These are phyloP conservation scores for Zaprionus inermis DNA, from an alignment of 1,140 invertebrate species.

Conservation along the genomic window DNA sequence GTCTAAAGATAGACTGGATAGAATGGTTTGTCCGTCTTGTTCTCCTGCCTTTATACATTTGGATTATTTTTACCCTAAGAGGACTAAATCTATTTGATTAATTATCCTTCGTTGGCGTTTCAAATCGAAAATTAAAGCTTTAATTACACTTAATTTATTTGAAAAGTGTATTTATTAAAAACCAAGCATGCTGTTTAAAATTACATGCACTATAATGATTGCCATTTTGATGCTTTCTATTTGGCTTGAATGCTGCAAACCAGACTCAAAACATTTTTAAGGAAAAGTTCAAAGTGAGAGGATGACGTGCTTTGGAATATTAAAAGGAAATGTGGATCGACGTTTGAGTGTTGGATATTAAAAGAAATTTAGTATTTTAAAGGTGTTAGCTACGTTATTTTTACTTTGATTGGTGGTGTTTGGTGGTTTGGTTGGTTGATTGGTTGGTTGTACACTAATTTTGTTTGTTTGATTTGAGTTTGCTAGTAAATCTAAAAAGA, in stretches of 20 bases:
- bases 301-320: conserved; percentile 8
- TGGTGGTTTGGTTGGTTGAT: conserved; percentile 51
- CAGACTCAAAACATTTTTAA: conserved; percentile 10
- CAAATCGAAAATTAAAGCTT: neutral
- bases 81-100: too few species aligned
- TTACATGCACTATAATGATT: neutral
- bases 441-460: conserved; percentile 58
- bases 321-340: conserved; percentile 10
- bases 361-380: conserved; percentile 31
- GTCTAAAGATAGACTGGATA: too few species aligned
- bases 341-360: conserved; percentile 14
- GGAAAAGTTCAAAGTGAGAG: conserved; percentile 3
- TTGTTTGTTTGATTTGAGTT: conserved; percentile 74
- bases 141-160: neutral
- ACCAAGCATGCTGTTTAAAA: conserved; percentile 13
- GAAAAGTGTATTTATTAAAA: neutral
- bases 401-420: conserved; percentile 66
- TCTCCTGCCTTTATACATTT: too few species aligned
- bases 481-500: conserved; percentile 84
- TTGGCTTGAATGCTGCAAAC: conserved; percentile 1
- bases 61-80: too few species aligned
- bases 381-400: conserved; percentile 54
- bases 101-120: too few species aligned
- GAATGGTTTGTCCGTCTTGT: too few species aligned
- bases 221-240: neutral